phyloP scores from a whole-genome alignment of 2,797 vertebrate species.

The Coilia nasus region DNA sequence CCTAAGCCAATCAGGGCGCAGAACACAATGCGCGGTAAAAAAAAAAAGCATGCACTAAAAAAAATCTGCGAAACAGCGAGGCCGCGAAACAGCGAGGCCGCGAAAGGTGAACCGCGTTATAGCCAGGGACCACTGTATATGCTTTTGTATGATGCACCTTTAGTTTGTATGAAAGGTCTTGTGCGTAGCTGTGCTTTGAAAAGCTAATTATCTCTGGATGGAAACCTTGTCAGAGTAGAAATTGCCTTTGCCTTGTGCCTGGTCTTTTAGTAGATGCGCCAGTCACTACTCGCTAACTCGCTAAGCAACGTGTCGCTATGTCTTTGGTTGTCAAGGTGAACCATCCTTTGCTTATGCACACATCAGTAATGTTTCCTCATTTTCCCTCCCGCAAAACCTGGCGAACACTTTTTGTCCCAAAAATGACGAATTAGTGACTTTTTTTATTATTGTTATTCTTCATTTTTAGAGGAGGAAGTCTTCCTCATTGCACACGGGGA shows the following conservation, averaged over 20 bases:
- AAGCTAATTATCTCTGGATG: not conserved
- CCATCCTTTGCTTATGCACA: not conserved
- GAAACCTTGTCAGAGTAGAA: not conserved
- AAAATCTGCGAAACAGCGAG: too few relatives aligned
- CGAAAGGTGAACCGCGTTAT: too few relatives aligned
- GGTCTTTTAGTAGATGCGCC: not conserved
- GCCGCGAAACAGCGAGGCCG: too few relatives aligned
- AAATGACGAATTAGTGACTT: conserved; percentile 53
- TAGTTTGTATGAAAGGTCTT: not conserved
- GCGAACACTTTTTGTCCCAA: conserved; percentile 31
- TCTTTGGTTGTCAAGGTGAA: not conserved
- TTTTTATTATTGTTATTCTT: conserved; percentile 54
- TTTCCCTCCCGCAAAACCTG: conserved; percentile 21
- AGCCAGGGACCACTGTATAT: too few relatives aligned
- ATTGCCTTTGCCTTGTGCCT: not conserved
- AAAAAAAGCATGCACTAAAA: too few relatives aligned
- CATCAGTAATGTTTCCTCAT: conserved; percentile 37
- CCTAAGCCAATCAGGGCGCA: too few relatives aligned
- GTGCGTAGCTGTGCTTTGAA: not conserved
- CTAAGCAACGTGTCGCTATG: not conserved
- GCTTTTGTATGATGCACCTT: not conserved
- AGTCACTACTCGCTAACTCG: not conserved
- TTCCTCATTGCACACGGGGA: conserved; percentile 57
- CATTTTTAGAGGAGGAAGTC: conserved; percentile 58
- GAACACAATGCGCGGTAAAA: too few relatives aligned